Conservation (phyloP, 2,797 vertebrate species). For the Poecilia gillii region DNA sequence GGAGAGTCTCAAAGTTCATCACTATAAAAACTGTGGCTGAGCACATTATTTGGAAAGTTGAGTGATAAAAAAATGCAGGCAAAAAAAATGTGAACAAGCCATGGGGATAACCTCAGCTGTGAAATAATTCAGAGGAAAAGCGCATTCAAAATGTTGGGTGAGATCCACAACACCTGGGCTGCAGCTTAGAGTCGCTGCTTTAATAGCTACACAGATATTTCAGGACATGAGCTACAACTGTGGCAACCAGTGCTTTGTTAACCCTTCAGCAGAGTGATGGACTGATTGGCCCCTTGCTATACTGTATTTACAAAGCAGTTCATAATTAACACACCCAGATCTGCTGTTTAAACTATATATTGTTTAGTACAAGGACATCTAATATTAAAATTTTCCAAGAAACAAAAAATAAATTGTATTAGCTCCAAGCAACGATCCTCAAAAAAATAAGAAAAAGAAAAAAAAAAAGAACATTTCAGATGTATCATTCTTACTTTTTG, state of each 20-base stretch:
- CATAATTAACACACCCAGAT: background rate
- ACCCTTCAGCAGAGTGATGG: background rate
- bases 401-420: background rate
- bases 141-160: background rate
- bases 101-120: background rate
- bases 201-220: background rate
- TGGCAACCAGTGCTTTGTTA: background rate
- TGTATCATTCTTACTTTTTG: background rate
- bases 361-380: background rate
- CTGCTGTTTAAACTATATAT: background rate
- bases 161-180: background rate
- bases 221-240: background rate
- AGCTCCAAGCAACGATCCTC: background rate
- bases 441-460: background rate
- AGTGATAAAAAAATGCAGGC: background rate
- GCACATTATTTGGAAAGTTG: background rate
- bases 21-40: background rate
- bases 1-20: background rate
- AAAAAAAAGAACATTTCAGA: background rate
- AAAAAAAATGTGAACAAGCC: background rate
- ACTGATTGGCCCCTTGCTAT: background rate
- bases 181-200: background rate
- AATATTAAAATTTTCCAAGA: background rate
- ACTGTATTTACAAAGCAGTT: background rate
- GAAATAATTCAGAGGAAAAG: background rate